Base-by-base conservation (phyloP, 2,113 vertebrate genomes). In the Struthio camelus region DNA sequence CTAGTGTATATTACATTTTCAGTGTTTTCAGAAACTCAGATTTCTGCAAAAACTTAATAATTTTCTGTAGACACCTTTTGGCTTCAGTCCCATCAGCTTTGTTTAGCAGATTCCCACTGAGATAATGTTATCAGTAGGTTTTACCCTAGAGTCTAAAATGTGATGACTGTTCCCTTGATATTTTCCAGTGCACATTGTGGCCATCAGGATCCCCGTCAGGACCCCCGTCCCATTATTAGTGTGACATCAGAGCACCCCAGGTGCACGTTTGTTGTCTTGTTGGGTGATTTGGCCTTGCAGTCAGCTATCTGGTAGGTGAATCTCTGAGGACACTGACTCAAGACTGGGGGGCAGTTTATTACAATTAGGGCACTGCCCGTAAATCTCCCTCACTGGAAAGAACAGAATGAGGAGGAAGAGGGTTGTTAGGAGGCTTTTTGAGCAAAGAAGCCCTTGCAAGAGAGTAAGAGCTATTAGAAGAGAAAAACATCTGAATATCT, bases 261-360 rank as follows among this genome's bases (percentile, higher is more conserved):
- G 62, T n/a, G 20, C n/a, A 2, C 25, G 3, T 30, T 4, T 42
- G 15, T 46, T 17, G 17, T 8, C 53, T 5, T 2, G 11, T 14
- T 0, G 5, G 38, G 25, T 34, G 53, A 10, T 1, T 2, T 44
- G 73, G n/a, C 34, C 2, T 69, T 5, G 5, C 34, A 4, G 38
- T 22, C 15, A 6, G 40, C 23, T 22, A 51, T 5, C 9, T 2
- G 36, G 32, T 25, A 9, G 14, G 15, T 20, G 14, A 44, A 53
- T 42, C 13, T 2, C 36, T 7, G 36, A 36, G 53, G 36, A 17
- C 22, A 8, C 32, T 6, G 12, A 9, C 16, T 24, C 32, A 22
- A 27, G 11, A 20, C 15, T 12, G 12, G 56, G 46, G 64, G 62
- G 56, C 30, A 2, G 56, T 24, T 40, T 24, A 48, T n/a, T 56